phyloP scores from a whole-genome alignment of 2,797 vertebrate genomes.

The Pelochelys cantorii region DNA sequence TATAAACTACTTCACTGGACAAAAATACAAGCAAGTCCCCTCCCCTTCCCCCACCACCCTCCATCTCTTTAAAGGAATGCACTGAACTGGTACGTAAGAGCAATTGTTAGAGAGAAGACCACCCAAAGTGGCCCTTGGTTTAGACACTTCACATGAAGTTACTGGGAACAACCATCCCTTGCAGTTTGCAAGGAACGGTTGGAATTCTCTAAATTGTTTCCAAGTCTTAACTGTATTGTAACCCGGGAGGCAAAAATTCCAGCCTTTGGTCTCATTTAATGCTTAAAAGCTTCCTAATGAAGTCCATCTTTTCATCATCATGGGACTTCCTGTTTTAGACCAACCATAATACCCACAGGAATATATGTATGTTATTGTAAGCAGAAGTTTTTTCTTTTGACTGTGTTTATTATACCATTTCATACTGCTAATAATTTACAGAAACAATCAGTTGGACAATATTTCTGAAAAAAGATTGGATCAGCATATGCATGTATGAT shows the following conservation, averaged over 20 bases:
- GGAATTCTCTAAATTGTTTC: constrained; percentile 46
- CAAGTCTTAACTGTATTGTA: constrained; percentile 10
- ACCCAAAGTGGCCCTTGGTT: not conserved
- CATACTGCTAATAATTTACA: not conserved
- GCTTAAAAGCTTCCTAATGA: not conserved
- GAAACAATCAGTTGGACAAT: not conserved
- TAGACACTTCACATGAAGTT: not conserved
- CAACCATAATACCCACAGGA: not conserved
- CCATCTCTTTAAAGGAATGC: not conserved
- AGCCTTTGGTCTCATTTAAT: not conserved
- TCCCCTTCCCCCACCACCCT: not conserved
- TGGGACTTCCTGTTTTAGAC: not conserved
- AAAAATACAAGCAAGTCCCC: not conserved
- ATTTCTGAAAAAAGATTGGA: not conserved
- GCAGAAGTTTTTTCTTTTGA: not conserved
- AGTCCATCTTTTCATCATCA: not conserved
- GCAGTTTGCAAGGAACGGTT: not conserved
- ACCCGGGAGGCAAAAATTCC: constrained; percentile 20
- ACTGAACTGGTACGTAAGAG: not conserved
- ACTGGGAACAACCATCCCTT: not conserved
- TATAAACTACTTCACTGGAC: not conserved
- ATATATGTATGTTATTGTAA: not conserved
- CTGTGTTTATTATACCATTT: not conserved
- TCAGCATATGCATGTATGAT: no score
- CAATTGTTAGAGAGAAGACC: not conserved